Evolutionary conservation across 1,140 invertebrate genomes (phyloP), one percentile per base, ranked within the genome.

Genomic region (Zophobas atratus): DNA sequence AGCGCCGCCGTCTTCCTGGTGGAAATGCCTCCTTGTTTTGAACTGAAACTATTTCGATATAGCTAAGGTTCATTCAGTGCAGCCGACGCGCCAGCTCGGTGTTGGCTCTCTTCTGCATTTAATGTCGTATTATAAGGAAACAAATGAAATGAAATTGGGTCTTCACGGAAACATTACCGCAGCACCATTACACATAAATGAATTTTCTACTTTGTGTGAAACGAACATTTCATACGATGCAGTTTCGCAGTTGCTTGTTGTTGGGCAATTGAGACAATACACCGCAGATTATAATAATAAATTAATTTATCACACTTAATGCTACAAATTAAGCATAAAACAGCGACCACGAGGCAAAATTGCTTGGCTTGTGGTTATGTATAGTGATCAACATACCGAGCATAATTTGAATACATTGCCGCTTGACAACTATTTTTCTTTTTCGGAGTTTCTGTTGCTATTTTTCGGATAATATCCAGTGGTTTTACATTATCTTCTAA

Each of bases 131-230:
- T 75, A 75, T 75, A 60, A 39, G 53, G 43, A 75, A 75, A 75
- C 73, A 75, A 75, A 75, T 75, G 53, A 60, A 75, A 75, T 75
- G 73, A 75, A 75, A 75, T 75, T 75, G 73, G 73, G 55, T 75
- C 73, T 75, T 75, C 60, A 75, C 55, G 73, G 73, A 75, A 75
- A 57, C 56, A 60, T 60, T 57, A 75, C 55, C 34, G 55, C 41
- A 46, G 39, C 55, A 35, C 35, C 49, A 60, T 75, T 75, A 60
- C 46, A 60, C 55, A 35, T 51, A 75, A 75, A 75, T 60, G 73
- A 75, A 55, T 60, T 56, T 55, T 57, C 53, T 75, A 39, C 73
- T 56, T 56, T 75, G 60, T 35, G 43, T 48, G 35, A 75, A 75
- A 60, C 73, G 60, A 60, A 75, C 73, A 75, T 75, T 8, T 75